Evolutionary conservation across 2,888 invertebrate species (phyloP), one percentile per base, ranked within the genome.

Genomic region (Tenthredo livida): DNA sequence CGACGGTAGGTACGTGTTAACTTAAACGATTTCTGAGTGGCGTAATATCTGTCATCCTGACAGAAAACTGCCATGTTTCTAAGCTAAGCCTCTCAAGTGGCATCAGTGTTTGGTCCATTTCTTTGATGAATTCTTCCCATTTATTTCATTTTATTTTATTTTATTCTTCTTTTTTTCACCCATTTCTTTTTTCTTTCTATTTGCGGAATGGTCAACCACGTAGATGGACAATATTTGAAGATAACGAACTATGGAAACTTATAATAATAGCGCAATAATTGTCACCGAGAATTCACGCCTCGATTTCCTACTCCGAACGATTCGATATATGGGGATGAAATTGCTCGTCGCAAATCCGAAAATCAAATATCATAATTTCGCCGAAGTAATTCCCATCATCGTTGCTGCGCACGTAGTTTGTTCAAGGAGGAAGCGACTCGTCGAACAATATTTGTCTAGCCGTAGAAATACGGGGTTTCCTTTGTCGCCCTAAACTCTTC

Each of bases 391-490:
- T 83, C 83, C 70, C 83, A 70, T 83, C 47, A 12, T 50, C 29
- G 50, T 77, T 50, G 29, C 29, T 50, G 29, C 29, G 50, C 17
- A 33, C 25, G 67, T 67, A 25, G 21, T 43, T 73, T 43, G 40
- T 33, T 3, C 17, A 17, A 67, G 29, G 50, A 54, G 50, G 77
- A 77, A 50, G 47, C 47, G 50, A 21, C 43, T 47, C 88, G 91
- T 90, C 89, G 90, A 90, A 88, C 88, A 89, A 90, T 91, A 89
- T 91, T 91, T 91, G 89, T 89, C 87, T 85, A 85, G 85, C 88
- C 88, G 87, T 88, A 88, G 86, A 84, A 87, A 86, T 86, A 84
- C 86, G 85, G 72, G 75, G 73, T 40, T 47, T 73, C 86, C 87
- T 88, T 88, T 89, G 87, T 88, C 88, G 86, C 86, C 72, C 84